These are phyloP conservation scores for Channallabes apus DNA, from an alignment of 2,797 vertebrate species.

Conservation along the genomic window DNA sequence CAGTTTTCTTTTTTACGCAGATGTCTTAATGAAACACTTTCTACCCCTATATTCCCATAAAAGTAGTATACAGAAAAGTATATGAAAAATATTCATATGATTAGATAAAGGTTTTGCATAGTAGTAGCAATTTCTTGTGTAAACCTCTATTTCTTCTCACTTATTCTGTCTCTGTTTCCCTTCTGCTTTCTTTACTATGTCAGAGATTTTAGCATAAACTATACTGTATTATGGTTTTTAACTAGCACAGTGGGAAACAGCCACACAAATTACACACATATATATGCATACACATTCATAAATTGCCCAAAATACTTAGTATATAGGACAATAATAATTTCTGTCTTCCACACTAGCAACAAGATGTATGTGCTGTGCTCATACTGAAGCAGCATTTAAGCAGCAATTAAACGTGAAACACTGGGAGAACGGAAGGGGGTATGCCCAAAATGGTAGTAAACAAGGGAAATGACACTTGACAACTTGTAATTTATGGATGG, in stretches of 20 bases:
- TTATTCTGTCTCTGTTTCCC: constrained; percentile 34
- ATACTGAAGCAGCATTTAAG: constrained; percentile 54
- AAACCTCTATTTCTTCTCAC: constrained; percentile 51
- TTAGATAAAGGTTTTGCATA: background rate
- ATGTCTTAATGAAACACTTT: constrained; percentile 12
- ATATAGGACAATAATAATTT: constrained; percentile 69
- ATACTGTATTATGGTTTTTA: constrained; percentile 65
- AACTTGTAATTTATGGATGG: constrained; percentile 81
- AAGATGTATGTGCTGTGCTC: background rate
- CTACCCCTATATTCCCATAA: constrained; percentile 60
- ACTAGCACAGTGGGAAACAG: constrained; percentile 76
- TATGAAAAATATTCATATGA: background rate
- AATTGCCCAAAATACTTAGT: constrained; percentile 68
- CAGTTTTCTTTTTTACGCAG: background rate
- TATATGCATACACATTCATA: constrained; percentile 52
- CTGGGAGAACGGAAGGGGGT: constrained; percentile 67
- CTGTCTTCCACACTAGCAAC: constrained; percentile 66
- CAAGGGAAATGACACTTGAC: constrained; percentile 81
- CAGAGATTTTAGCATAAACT: constrained; percentile 60
- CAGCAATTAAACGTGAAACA: constrained; percentile 78
- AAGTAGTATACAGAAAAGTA: background rate
- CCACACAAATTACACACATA: constrained; percentile 77
- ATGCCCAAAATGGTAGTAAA: constrained; percentile 79
- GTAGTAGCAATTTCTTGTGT: constrained; percentile 65
- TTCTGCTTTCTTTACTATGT: background rate